phyloP scores from a whole-genome alignment of 1,140 invertebrate species.

The Drosophila kikkawai region DNA sequence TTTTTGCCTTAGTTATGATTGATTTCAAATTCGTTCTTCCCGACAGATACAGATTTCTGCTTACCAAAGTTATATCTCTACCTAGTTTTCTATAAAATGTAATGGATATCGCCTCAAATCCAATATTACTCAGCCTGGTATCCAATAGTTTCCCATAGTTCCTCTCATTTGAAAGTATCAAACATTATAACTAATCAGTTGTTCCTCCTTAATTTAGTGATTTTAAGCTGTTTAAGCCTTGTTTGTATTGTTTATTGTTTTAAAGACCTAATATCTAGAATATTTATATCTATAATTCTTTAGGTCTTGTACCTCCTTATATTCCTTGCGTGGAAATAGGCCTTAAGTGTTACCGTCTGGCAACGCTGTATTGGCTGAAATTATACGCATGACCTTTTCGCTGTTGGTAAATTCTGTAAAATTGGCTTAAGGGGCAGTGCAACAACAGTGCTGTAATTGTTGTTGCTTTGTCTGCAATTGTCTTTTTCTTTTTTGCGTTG shows the following conservation, averaged over 20 bases:
- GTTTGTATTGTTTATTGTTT: no score
- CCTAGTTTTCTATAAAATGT: neutral
- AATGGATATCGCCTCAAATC: neutral
- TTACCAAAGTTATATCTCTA: no score
- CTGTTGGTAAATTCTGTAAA: slow-evolving; percentile 38
- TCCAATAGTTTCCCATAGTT: neutral
- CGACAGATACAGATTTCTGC: no score
- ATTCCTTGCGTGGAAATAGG: neutral
- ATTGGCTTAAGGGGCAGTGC: slow-evolving; percentile 35
- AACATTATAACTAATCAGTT: neutral
- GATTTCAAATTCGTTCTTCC: no score
- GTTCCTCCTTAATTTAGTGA: neutral
- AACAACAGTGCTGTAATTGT: slow-evolving; percentile 37
- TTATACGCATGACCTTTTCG: slow-evolving; percentile 54
- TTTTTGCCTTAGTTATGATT: no score
- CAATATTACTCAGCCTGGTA: neutral
- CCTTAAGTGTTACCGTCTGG: slow-evolving; percentile 8
- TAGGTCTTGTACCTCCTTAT: neutral
- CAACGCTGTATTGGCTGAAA: slow-evolving; percentile 18
- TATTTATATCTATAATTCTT: neutral
- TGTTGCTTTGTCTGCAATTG: slow-evolving; percentile 35
- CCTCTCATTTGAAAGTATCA: neutral
- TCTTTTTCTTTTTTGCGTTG: neutral
- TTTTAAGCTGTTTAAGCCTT: no score
- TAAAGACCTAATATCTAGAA: no score